Evolutionary conservation across 1,140 invertebrate species (phyloP).

Genomic region (Lasioglossum baleicum): DNA sequence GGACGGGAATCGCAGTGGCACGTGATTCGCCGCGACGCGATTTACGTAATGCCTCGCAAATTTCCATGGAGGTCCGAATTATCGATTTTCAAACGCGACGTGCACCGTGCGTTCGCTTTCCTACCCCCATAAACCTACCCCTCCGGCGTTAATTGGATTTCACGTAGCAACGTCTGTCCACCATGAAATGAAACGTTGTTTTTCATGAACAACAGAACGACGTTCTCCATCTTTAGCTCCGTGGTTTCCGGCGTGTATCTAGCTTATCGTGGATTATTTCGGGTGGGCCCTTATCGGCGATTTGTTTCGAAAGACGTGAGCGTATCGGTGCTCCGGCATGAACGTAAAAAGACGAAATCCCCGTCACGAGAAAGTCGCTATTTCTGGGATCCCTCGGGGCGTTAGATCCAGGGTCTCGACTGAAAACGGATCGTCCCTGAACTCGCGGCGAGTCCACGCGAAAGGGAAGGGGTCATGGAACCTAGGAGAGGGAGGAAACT

Average conservation of each 20-base stretch:
- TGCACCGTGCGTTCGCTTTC: constrained; percentile 7
- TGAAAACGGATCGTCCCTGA: constrained; percentile 74
- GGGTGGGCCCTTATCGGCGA: not conserved
- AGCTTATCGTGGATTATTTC: not conserved
- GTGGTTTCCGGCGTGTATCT: not conserved
- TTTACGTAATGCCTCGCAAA: constrained; percentile 31
- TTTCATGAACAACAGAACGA: no score
- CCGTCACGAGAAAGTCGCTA: constrained; percentile 32
- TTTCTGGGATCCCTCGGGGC: constrained; percentile 47
- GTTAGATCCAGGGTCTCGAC: constrained; percentile 59
- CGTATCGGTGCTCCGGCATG: not conserved
- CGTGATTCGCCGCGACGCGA: constrained; percentile 16
- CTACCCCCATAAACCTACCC: not conserved
- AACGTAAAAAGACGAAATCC: constrained; percentile 22
- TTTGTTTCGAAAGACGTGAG: not conserved
- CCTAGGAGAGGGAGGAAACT: constrained; percentile 33
- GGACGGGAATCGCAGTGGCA: constrained; percentile 19
- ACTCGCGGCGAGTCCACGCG: constrained; percentile 65
- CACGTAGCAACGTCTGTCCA: no score
- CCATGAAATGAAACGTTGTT: no score
- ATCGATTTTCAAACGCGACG: constrained; percentile 43
- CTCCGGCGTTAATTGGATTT: not conserved
- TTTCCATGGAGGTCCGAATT: constrained; percentile 18
- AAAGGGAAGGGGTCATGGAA: constrained; percentile 70
- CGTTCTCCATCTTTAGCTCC: no score